These are phyloP conservation scores for Naja naja DNA, from an alignment of 2,113 vertebrate species.

Conservation along the genomic window DNA sequence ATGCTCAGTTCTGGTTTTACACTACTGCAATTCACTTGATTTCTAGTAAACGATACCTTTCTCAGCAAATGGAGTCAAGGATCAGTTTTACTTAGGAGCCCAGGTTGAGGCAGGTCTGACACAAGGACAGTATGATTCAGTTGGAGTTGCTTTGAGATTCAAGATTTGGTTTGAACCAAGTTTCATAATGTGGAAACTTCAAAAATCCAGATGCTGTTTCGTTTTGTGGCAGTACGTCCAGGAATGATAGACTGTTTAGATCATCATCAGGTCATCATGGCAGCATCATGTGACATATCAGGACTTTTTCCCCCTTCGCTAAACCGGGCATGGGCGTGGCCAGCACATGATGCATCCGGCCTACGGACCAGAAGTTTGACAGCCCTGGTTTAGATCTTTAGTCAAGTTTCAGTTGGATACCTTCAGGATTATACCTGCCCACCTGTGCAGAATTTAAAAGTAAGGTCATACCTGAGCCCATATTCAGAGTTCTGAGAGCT, in stretches of 20 bases:
- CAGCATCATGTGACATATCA: no score
- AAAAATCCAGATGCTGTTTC: not conserved
- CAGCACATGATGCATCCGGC: no score
- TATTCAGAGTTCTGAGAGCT: not conserved
- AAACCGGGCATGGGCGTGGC: no score
- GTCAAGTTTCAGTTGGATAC: not conserved
- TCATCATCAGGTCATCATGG: no score
- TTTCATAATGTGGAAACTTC: not conserved
- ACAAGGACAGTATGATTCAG: not conserved
- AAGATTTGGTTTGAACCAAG: not conserved
- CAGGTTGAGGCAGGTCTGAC: not conserved
- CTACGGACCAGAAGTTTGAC: no score
- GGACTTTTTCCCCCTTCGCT: no score
- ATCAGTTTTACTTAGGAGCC: not conserved
- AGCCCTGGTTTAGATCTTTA: not conserved
- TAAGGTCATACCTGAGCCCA: not conserved
- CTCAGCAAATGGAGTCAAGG: not conserved
- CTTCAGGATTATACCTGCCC: not conserved
- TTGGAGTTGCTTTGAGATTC: not conserved
- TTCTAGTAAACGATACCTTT: not conserved
- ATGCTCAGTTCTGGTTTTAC: not conserved
- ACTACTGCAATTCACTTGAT: not conserved
- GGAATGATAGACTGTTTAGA: not conserved
- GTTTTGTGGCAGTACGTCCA: not conserved
- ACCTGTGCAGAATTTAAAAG: not conserved